Base-by-base conservation (phyloP, 2,113 vertebrate species). In the Poeciliopsis prolifica region DNA sequence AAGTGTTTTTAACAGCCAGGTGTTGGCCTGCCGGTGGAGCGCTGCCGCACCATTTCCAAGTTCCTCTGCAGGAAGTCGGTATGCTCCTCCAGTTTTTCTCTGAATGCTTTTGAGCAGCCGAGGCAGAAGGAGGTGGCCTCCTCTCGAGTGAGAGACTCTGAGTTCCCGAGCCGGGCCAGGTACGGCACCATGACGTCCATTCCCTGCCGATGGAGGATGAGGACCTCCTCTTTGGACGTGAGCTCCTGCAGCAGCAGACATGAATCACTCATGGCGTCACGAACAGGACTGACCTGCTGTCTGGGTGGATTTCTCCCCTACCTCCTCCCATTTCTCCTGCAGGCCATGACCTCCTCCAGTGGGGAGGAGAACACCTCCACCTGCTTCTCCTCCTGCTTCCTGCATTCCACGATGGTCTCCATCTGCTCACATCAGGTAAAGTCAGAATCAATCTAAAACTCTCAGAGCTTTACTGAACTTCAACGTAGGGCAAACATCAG, bases 111-210 rank as follows among this genome's bases (percentile, higher is more conserved):
- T 77, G 97, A 83, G 76, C 95, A 96, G 8, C 91, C 86, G 0
- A 89, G 90, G 64, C 92, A 91, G 58, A 97, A 65, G 13, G 37
- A 74, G 24, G 82, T 1, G 0, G 95, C 96, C 8, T 94, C 86
- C 44, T 74, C 68, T 0, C 65, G 77, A 0, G 78, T 94, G 86
- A 96, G 75, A 60, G 76, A 88, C 54, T 89, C 85, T 0, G 83
- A 44, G 0, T 90, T 70, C 0, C 92, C 87, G 15, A 48, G 44
- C 5, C 44, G 91, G n/a, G 87, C 88, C 68, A 96, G 86, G 79
- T 95, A 91, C 0, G 95, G 95, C 2, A 94, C 94, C 91, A 97
- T 74, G 70, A 95, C 89, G 87, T 97, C 96, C 58, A 92, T 77
- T 29, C 95, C 90, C 78, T 93, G 89, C 61, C 93, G 80, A 73